A percentile compares a stretch with the other conserved stretches of the same genome.
Evolutionary conservation across 2,113 vertebrate species (phyloP).

Genomic region (Choloepus hoffmanni): DNA sequence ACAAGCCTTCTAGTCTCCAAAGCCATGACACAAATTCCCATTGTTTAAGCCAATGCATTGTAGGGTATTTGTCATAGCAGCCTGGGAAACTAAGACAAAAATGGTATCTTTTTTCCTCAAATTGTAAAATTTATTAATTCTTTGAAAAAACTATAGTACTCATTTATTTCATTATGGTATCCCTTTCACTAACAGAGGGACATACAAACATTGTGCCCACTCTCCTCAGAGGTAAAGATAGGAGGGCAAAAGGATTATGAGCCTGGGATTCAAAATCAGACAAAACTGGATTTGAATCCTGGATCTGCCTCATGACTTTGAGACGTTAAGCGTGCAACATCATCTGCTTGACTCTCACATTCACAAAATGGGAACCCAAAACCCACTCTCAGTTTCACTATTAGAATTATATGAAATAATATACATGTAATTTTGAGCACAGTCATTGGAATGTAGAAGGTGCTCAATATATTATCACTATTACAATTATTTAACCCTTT

Average conservation of each 20-base stretch:
- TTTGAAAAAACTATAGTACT: background rate
- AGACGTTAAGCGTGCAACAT: background rate
- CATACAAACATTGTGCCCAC: no score
- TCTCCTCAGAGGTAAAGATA: background rate
- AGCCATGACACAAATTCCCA: no score
- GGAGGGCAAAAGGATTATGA: background rate
- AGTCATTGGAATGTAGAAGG: background rate
- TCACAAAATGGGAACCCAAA: background rate
- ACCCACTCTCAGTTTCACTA: background rate
- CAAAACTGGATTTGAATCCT: background rate
- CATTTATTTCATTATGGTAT: background rate
- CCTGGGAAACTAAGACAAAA: no score
- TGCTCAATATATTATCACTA: background rate
- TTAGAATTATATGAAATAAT: conserved; percentile 27
- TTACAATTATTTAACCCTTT: background rate
- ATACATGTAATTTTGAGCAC: background rate
- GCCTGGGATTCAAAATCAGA: background rate
- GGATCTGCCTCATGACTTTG: background rate
- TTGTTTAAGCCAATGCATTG: no score
- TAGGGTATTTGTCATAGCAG: no score
- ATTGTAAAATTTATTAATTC: background rate
- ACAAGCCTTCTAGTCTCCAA: no score
- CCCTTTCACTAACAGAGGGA: background rate
- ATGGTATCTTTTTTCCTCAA: background rate
- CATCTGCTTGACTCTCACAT: conserved; percentile 16